phyloP scores from a whole-genome alignment of 2,888 invertebrate species.

The Cantharis rufa region DNA sequence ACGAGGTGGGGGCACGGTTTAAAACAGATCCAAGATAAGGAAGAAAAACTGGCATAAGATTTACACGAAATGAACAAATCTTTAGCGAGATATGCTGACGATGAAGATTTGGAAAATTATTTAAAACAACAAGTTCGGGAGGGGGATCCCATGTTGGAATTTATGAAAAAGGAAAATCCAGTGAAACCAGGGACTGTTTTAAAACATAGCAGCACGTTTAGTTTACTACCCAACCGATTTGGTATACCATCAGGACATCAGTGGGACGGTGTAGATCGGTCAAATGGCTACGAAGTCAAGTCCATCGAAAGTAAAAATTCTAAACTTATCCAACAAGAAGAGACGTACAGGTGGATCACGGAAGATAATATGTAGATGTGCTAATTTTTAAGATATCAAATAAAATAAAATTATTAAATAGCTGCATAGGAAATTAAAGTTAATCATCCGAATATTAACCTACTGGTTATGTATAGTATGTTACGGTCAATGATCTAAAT shows the following conservation, averaged over 20 bases:
- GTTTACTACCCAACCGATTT: slow-evolving; percentile 89
- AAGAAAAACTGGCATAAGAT: slow-evolving; percentile 71
- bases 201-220: slow-evolving; percentile 79
- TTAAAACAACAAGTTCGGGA: slow-evolving; percentile 75
- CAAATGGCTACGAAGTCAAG: slow-evolving; percentile 93
- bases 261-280: slow-evolving; percentile 98
- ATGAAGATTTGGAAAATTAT: slow-evolving; percentile 82
- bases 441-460: too few species aligned
- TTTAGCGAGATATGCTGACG: slow-evolving; percentile 85
- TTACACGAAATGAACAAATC: slow-evolving; percentile 88
- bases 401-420: too few species aligned
- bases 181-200: slow-evolving; percentile 61
- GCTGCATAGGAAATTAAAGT: too few species aligned
- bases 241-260: slow-evolving; percentile 90
- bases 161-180: slow-evolving; percentile 70
- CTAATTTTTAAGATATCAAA: too few species aligned
- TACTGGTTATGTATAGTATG: too few species aligned
- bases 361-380: too few species aligned
- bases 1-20: slow-evolving; percentile 83
- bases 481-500: too few species aligned
- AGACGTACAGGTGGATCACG: slow-evolving; percentile 92
- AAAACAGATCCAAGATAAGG: slow-evolving; percentile 79
- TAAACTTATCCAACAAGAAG: slow-evolving; percentile 76
- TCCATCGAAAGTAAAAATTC: slow-evolving; percentile 80
- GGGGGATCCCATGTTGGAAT: slow-evolving; percentile 94